phyloP scores from a whole-genome alignment of 1,140 invertebrate genomes.

The Drosophila bocqueti region DNA sequence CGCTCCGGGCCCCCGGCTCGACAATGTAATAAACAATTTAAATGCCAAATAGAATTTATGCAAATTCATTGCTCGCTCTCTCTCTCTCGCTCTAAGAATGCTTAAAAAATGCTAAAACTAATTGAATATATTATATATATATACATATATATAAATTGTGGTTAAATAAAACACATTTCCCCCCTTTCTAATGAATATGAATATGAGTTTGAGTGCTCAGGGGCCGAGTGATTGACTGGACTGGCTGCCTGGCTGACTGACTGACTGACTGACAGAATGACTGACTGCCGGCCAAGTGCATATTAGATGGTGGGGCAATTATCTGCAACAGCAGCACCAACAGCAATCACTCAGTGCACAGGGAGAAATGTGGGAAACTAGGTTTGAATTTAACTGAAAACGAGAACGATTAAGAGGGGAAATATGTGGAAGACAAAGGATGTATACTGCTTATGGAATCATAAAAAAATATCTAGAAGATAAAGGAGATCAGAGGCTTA shows the following conservation, averaged over 20 bases:
- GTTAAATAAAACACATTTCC: neutral
- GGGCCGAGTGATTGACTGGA: conserved; percentile 22
- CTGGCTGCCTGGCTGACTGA: conserved; percentile 13
- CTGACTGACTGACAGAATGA: conserved; percentile 55
- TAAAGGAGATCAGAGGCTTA: too few relatives aligned
- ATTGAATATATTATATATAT: conserved; percentile 41
- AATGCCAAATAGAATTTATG: conserved; percentile 57
- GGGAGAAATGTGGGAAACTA: neutral
- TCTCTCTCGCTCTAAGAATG: conserved; percentile 30
- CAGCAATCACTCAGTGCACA: conserved; percentile 39
- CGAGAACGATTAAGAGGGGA: too few relatives aligned
- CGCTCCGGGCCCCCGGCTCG: neutral
- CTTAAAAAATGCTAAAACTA: conserved; percentile 53
- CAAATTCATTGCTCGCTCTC: conserved; percentile 23
- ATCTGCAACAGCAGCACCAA: conserved; percentile 37
- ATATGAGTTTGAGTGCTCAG: conserved; percentile 37
- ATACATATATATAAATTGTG: neutral
- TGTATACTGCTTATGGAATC: neutral
- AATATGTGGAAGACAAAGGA: neutral
- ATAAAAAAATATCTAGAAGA: neutral
- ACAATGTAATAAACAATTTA: conserved; percentile 47
- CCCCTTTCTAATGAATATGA: conserved; percentile 49
- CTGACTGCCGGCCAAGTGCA: conserved; percentile 56
- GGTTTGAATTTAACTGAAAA: neutral
- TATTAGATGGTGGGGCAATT: conserved; percentile 59